Conservation (phyloP, 2,113 vertebrate genomes). For the Hippolais icterina region DNA sequence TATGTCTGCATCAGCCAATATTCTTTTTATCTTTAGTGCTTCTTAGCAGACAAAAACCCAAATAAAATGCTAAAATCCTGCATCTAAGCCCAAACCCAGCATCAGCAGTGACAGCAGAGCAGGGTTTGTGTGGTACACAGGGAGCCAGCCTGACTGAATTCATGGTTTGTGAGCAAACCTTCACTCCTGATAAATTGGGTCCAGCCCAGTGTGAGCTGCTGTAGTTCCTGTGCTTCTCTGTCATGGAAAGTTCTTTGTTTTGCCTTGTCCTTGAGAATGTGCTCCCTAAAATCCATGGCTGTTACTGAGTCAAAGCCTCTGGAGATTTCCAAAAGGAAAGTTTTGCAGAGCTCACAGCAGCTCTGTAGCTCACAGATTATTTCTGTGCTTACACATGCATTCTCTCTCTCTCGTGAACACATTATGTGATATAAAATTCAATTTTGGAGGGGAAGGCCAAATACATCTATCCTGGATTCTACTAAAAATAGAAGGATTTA, state of each 20-base stretch:
- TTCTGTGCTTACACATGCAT: not conserved
- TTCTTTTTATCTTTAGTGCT: not conserved
- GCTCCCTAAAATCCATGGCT: not conserved
- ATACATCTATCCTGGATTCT: not conserved
- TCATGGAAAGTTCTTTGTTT: not conserved
- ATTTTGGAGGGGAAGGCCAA: not conserved
- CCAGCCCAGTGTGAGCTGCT: not conserved
- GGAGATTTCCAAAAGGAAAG: not conserved
- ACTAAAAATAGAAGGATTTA: not conserved
- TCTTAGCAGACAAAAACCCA: not conserved
- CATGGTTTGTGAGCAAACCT: not conserved
- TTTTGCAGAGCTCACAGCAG: not conserved
- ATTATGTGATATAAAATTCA: not conserved
- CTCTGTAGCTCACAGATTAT: not conserved
- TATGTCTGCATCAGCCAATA: not conserved
- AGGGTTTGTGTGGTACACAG: fast-evolving
- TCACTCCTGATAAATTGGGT: not conserved
- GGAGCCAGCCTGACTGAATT: not conserved
- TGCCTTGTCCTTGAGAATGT: not conserved
- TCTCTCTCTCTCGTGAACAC: not conserved
- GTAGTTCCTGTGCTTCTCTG: not conserved
- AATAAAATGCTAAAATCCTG: not conserved
- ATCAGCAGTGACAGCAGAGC: not conserved
- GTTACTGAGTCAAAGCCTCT: not conserved
- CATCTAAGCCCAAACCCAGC: not conserved